Conservation (phyloP, 2,797 vertebrate genomes). For the Dallia pectoralis region DNA sequence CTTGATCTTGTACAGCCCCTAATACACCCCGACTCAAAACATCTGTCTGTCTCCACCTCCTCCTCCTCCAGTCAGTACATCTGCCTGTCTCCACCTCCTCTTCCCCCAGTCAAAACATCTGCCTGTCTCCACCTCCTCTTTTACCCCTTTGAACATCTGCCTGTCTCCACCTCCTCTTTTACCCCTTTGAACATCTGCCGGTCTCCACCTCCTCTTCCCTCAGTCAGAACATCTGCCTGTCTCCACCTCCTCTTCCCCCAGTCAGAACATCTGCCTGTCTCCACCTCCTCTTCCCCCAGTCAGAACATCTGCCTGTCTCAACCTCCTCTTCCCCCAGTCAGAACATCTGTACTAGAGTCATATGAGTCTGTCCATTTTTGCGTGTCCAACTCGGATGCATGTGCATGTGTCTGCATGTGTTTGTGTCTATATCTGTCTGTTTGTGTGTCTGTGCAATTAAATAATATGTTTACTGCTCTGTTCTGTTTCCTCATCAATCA, state of each 20-base stretch:
- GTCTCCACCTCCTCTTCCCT: background rate
- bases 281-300: background rate
- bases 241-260: background rate
- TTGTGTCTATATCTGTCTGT: background rate
- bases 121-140: too few relatives aligned
- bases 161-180: background rate
- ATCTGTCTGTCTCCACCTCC: too few relatives aligned
- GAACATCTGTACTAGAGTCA: background rate
- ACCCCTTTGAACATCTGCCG: too few relatives aligned
- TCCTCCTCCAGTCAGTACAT: too few relatives aligned
- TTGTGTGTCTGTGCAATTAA: background rate
- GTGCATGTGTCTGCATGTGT: background rate
- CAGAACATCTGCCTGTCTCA: background rate
- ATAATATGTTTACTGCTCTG: background rate
- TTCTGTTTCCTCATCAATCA: background rate
- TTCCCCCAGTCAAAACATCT: too few relatives aligned
- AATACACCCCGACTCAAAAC: too few relatives aligned
- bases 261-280: background rate
- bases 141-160: too few relatives aligned
- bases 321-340: background rate
- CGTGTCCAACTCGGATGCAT: background rate
- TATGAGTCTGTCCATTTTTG: background rate
- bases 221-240: background rate
- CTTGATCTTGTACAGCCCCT: too few relatives aligned
- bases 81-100: too few relatives aligned